Conservation (phyloP, 2,113 vertebrate species). For the Gavia stellata region DNA sequence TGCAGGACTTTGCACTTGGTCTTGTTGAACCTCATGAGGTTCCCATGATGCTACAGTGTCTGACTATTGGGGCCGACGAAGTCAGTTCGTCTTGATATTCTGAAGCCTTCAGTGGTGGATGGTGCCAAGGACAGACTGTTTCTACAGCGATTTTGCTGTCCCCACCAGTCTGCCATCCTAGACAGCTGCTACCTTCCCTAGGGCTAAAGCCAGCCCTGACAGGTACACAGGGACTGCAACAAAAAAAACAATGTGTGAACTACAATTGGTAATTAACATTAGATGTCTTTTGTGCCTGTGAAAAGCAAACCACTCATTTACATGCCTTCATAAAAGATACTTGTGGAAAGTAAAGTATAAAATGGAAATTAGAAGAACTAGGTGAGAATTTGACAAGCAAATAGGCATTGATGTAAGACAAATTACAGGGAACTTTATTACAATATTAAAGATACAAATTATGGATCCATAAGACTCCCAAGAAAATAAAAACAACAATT, state of each 20-base stretch:
- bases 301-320: constrained; percentile 3
- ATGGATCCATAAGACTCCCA: not conserved
- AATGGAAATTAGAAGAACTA: constrained; percentile 10
- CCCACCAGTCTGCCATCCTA: not conserved
- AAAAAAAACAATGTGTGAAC: not conserved
- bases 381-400: constrained; percentile 38
- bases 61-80: not conserved
- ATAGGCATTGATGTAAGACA: not conserved
- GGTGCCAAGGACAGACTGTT: not conserved
- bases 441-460: not conserved
- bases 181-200: not conserved
- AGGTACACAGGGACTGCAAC: not conserved
- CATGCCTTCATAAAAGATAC: not conserved
- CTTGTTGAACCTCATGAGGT: not conserved
- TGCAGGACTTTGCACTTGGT: not conserved
- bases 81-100: not conserved
- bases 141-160: not conserved
- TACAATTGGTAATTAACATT: not conserved
- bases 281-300: not conserved
- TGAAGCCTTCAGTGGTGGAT: not conserved
- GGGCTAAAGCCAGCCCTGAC: not conserved
- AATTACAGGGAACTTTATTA: not conserved
- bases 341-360: not conserved
- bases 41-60: not conserved
- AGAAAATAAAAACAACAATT: not conserved